A percentile compares a stretch with the other conserved stretches of the same genome.
These are phyloP conservation scores for Neodon shergylaensis DNA, from an alignment of 2,113 vertebrate genomes.

Conservation along the genomic window DNA sequence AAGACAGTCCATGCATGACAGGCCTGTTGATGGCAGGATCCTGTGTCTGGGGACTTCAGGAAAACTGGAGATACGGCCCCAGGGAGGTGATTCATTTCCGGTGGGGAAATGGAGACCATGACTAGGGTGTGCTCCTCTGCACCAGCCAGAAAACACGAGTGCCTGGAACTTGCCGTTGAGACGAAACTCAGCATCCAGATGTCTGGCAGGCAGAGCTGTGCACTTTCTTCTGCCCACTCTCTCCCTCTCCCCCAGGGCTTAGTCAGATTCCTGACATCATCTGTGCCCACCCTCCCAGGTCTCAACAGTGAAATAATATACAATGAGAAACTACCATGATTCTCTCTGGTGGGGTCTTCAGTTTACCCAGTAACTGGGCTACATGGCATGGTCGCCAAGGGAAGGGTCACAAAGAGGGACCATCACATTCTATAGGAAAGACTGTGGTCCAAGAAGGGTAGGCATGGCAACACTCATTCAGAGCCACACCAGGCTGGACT, in stretches of 20 bases:
- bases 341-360: neutral
- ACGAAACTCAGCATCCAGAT: neutral
- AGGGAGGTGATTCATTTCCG: neutral
- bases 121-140: neutral
- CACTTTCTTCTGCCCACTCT: neutral
- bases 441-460: neutral
- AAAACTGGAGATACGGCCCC: neutral
- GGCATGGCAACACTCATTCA: neutral
- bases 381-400: neutral
- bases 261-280: neutral
- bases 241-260: neutral
- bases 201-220: neutral
- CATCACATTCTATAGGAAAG: neutral
- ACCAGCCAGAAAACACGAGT: neutral
- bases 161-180: neutral
- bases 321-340: no score
- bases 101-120: neutral
- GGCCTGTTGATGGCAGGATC: neutral
- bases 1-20: fast-evolving
- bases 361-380: neutral
- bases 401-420: neutral
- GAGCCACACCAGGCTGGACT: neutral
- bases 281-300: neutral
- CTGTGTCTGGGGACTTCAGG: neutral
- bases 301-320: fast-evolving